Evolutionary conservation across 2,888 invertebrate genomes (phyloP).

Genomic region (Sthenelais limicola): DNA sequence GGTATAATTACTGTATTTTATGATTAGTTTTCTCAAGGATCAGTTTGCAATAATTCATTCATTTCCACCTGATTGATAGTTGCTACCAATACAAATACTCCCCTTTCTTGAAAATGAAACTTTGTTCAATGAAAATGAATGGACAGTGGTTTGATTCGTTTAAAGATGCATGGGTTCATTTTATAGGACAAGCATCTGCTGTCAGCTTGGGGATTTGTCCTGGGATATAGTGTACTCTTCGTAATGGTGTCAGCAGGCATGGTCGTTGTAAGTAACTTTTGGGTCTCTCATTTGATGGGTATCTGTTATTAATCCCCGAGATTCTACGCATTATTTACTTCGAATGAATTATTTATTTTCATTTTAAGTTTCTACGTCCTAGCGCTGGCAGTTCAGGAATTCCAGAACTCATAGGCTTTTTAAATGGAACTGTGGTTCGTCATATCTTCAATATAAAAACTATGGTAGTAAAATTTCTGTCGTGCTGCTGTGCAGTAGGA

Average conservation of each 20-base stretch:
- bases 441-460: slow-evolving; percentile 43
- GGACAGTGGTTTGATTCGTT: no score
- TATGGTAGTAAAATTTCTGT: slow-evolving; percentile 41
- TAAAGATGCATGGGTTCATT: neutral
- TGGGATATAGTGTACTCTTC: slow-evolving; percentile 63
- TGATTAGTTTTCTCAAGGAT: no score
- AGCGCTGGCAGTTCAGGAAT: slow-evolving; percentile 50
- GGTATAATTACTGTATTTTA: no score
- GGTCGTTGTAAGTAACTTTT: slow-evolving; percentile 63
- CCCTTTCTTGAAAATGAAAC: no score
- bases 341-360: neutral
- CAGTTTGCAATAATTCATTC: no score
- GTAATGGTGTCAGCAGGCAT: slow-evolving; percentile 62
- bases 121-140: no score
- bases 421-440: slow-evolving; percentile 42
- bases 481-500: slow-evolving; percentile 68
- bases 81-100: neutral
- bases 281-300: no score
- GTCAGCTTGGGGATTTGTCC: slow-evolving; percentile 61
- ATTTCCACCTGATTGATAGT: no score
- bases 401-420: slow-evolving; percentile 41
- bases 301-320: no score
- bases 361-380: slow-evolving; percentile 62
- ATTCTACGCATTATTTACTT: neutral
- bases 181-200: slow-evolving; percentile 44